A percentile compares a stretch with the other conserved stretches of the same genome.
These are phyloP conservation scores for Diabrotica undecimpunctata DNA, from an alignment of 1,140 invertebrate species.

Conservation along the genomic window DNA sequence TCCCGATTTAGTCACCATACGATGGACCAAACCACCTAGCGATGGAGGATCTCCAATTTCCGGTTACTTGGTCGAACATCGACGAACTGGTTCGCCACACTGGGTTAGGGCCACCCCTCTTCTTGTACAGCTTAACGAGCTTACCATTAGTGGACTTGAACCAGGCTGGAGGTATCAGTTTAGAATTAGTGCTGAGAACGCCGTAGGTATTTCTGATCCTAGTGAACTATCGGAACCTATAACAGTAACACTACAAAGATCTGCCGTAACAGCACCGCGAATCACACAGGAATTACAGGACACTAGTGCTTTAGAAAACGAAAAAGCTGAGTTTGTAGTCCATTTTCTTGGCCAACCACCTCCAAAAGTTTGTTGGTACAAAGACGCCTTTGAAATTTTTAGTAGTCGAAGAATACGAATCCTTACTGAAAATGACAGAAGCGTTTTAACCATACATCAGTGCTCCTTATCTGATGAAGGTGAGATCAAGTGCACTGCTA, in stretches of 20 bases:
- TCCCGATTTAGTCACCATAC: conserved; percentile 80
- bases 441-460: conserved; percentile 77
- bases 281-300: conserved; percentile 67
- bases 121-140: conserved; percentile 64
- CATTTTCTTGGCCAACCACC: conserved; percentile 76
- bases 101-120: conserved; percentile 73
- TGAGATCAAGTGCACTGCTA: conserved; percentile 84
- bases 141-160: conserved; percentile 72
- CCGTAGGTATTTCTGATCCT: conserved; percentile 73
- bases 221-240: conserved; percentile 74
- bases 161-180: conserved; percentile 87
- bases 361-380: conserved; percentile 91
- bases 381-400: conserved; percentile 82
- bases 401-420: conserved; percentile 76
- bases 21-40: conserved; percentile 75
- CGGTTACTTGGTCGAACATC: conserved; percentile 78
- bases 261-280: conserved; percentile 61
- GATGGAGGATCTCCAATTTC: conserved; percentile 88
- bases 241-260: conserved; percentile 67
- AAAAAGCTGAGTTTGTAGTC: conserved; percentile 79
- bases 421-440: conserved; percentile 70
- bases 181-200: conserved; percentile 82
- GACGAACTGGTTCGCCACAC: conserved; percentile 68
- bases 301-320: conserved; percentile 68
- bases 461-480: conserved; percentile 75